These are phyloP conservation scores for Xenotilapia longispinis DNA, from an alignment of 2,113 vertebrate species.

Conservation along the genomic window DNA sequence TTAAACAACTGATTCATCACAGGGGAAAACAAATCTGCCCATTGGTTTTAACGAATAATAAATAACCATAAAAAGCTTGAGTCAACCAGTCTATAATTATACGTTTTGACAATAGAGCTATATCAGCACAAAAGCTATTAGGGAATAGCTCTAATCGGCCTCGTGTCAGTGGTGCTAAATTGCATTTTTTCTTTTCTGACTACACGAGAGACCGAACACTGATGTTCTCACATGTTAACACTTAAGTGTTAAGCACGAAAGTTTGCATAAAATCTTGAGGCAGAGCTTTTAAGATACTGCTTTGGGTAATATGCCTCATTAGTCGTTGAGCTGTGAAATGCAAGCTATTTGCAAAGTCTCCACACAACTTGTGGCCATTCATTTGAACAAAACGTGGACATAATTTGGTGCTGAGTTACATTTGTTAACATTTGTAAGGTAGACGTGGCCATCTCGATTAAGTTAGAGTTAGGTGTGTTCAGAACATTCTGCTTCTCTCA, in stretches of 20 bases:
- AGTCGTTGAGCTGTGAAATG: background rate
- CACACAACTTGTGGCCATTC: background rate
- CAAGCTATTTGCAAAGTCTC: background rate
- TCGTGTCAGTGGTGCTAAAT: background rate
- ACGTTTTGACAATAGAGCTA: background rate
- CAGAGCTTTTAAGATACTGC: background rate
- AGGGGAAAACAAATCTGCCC: background rate
- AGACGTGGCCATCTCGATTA: background rate
- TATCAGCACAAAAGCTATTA: background rate
- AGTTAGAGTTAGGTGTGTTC: background rate
- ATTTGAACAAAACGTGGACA: background rate
- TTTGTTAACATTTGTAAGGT: background rate
- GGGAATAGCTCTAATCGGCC: background rate
- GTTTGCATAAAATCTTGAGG: background rate
- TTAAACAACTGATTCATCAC: background rate
- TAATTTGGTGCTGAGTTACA: background rate
- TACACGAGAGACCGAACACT: background rate
- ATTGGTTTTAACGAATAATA: background rate
- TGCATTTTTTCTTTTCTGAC: background rate
- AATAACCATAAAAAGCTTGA: background rate
- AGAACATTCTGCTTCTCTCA: background rate
- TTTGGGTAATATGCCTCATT: background rate
- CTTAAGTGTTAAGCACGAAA: background rate
- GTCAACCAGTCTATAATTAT: background rate
- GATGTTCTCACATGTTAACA: background rate